Base-by-base conservation (phyloP, 2,888 invertebrate species). In the Siphlonurus alternatus region DNA sequence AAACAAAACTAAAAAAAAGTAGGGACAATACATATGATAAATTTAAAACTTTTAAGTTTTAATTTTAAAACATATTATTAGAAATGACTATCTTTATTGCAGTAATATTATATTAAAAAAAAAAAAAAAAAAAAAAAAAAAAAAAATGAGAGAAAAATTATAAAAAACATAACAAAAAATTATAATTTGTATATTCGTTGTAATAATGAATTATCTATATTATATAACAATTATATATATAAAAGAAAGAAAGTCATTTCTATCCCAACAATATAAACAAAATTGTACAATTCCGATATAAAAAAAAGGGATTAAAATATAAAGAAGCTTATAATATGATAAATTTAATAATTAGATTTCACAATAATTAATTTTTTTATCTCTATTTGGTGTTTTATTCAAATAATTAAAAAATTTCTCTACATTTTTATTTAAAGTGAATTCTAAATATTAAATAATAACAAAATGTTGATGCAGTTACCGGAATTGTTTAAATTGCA, bases 241-340 rank as follows among this genome's bases (percentile, higher is more conserved):
- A n/a, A 38, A 10, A 5, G 15, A 38, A 38, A 38, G 38, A 38
- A 38, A 38, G 38, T 38, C 38, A 38, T 38, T 38, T 38, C 38
- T 10, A 38, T 61, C 22, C 61, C 38, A 10, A 38, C 15, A 38
- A 10, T 38, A 10, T 38, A 10, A 5, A 10, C 7, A 38, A 38
- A n/a, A n/a, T n/a, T n/a, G n/a, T n/a, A 38, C 38, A 38, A 38
- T 38, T 38, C 38, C 38, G 38, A 38, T 38, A 38, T 38, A 10
- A 38, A 10, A 38, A 38, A 38, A 38, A 38, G 15, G 15, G 15
- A 38, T 10, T 10, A 38, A 38, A 38, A 38, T 10, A 38, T 10
- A 38, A 38, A 38, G 15, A 38, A 38, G n/a, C n/a, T n/a, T n/a
- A 59, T 56, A 63, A 56, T 25, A 63, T 63, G 59, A 59, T 63